Conservation (phyloP, 2,888 invertebrate genomes). For the Eulithis testata region DNA sequence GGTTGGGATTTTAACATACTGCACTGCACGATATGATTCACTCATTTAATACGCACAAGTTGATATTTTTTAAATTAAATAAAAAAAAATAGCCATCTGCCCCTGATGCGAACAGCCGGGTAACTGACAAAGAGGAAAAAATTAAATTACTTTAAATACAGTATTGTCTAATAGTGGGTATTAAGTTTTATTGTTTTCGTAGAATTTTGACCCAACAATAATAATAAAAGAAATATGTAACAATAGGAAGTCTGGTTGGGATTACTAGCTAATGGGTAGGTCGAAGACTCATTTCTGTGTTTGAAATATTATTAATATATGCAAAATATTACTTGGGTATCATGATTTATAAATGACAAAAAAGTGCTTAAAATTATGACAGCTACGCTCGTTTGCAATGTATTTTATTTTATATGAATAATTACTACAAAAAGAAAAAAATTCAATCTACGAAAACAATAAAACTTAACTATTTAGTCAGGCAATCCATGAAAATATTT, state of each 20-base stretch:
- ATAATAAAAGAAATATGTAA: constrained; percentile 12
- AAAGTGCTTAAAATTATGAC: not conserved
- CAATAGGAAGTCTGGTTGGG: constrained; percentile 5
- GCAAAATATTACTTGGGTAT: no score
- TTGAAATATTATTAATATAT: no score
- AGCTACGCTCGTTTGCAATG: no score
- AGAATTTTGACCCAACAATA: constrained; percentile 18
- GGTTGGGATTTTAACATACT: constrained; percentile 35
- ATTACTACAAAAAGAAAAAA: no score
- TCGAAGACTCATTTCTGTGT: not conserved
- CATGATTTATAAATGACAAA: no score
- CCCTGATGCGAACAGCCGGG: constrained; percentile 2
- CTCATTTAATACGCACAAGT: not conserved
- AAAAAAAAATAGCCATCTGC: constrained; percentile 1
- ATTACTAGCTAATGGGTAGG: not conserved
- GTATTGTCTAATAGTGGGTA: constrained; percentile 6
- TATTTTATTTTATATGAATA: no score
- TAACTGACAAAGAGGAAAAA: constrained; percentile 16
- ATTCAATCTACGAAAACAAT: no score
- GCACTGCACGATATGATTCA: constrained; percentile 1
- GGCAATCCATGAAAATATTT: no score
- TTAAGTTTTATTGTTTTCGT: constrained; percentile 13
- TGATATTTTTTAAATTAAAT: not conserved
- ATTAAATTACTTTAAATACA: constrained; percentile 10
- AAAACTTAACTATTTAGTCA: no score